Base-by-base conservation (phyloP, 2,113 vertebrate species). In the Chaenocephalus aceratus region DNA sequence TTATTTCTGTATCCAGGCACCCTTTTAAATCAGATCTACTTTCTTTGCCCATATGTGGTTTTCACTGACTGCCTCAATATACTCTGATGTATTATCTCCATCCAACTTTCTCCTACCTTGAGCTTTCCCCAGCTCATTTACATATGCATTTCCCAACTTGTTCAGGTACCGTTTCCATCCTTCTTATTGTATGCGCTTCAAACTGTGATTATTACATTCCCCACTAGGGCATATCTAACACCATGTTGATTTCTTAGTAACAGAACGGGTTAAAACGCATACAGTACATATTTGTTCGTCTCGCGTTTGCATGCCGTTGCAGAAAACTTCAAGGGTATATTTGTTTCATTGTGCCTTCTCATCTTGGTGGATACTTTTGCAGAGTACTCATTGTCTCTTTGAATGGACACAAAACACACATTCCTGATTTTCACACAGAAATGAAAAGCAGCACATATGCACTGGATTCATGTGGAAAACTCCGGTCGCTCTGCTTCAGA, bases 391-490 rank as follows among this genome's bases (percentile, higher is more conserved):
- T 30, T 36, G 53, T 72, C 49, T 83, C 65, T 83, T 82, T 81
- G 71, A 84, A 73, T 26, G 61, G 30, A 10, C 49, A 59, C 12
- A 16, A 77, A 34, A 86, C 57, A 86, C 53, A 65, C 86, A 81
- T 82, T 79, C 88, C 79, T 82, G 52, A 78, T 86, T 62, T 63
- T 77, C 71, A 85, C 60, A 68, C 72, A 72, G 62, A 85, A 86
- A 83, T 80, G 83, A 88, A 69, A 86, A 88, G 59, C 85, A 79
- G 81, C 57, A 69, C 10, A 0, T 64, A 83, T 54, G 72, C 75
- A 80, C 49, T 66, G 70, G 84, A 84, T 82, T 84, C 78, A 83
- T 92, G 86, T 84, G 83, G 72, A 86, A 77, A 87, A 74, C 80
- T 87, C 80, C n/a, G 85, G 86, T 89, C 14, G 34, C 57, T 69